Conservation (phyloP, 2,113 vertebrate genomes). For the Alectura lathami region DNA sequence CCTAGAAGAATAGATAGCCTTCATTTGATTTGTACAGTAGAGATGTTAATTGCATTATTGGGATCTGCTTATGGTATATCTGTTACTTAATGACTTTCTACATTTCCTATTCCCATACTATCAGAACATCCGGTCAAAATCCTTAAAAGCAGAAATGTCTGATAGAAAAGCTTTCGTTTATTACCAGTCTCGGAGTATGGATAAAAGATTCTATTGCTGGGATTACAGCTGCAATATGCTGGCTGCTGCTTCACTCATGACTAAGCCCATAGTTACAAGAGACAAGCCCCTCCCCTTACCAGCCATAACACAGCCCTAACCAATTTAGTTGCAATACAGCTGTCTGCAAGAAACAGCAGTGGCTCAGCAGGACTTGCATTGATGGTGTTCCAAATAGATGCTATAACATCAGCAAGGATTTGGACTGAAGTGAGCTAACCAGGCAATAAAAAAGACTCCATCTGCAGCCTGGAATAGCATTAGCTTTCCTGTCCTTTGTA, state of each 20-base stretch:
- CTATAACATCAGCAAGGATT: not conserved
- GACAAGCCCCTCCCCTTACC: not conserved
- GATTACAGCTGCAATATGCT: not conserved
- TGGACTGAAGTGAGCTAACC: not conserved
- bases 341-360: not conserved
- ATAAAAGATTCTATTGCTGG: not conserved
- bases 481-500: not conserved
- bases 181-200: not conserved
- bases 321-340: not conserved
- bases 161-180: not conserved
- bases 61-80: constrained; percentile 15
- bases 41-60: constrained; percentile 29
- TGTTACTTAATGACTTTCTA: constrained; percentile 52
- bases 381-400: not conserved
- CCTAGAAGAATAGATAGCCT: constrained; percentile 15
- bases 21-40: constrained; percentile 62
- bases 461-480: not conserved
- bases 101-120: not conserved
- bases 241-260: not conserved
- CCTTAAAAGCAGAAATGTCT: constrained; percentile 7
- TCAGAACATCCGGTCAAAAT: constrained; percentile 34
- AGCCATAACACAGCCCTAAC: not conserved
- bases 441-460: not conserved
- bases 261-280: not conserved
- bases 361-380: not conserved